These are phyloP conservation scores for Zoanthus gigantus DNA, from an alignment of 92 coral and sea anemone genomes.

Conservation along the genomic window DNA sequence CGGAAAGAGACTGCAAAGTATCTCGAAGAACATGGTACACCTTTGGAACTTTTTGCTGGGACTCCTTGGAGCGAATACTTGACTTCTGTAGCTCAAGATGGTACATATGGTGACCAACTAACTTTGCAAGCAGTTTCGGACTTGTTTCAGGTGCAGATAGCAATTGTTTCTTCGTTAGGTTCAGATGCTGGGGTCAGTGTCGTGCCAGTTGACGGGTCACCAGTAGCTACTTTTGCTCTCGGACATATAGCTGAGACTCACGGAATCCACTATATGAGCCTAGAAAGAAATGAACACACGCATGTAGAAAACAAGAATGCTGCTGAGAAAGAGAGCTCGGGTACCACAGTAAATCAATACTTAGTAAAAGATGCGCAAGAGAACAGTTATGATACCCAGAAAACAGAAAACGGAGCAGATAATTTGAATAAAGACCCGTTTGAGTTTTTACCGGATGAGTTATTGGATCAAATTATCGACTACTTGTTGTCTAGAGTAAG, in stretches of 20 bases:
- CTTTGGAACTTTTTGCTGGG: constrained; percentile 20
- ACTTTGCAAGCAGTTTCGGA: constrained; percentile 7
- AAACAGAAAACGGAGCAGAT: constrained; percentile 32
- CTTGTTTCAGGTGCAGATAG: background rate
- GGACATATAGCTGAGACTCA: constrained; percentile 2
- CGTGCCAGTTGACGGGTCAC: constrained; percentile 40
- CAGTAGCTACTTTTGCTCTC: constrained; percentile 47
- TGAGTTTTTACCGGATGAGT: constrained; percentile 53
- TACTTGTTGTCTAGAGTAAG: constrained; percentile 35
- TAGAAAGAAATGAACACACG: background rate
- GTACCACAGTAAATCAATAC: background rate
- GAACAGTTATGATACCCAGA: background rate
- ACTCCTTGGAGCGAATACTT: background rate
- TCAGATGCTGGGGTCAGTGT: constrained; percentile 24
- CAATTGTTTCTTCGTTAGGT: background rate
- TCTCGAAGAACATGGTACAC: constrained; percentile 26
- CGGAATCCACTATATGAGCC: background rate
- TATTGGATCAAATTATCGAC: constrained; percentile 37
- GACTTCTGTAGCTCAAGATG: background rate
- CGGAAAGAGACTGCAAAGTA: constrained; percentile 46
- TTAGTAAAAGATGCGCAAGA: background rate
- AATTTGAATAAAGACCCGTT: constrained; percentile 23
- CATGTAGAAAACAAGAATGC: background rate
- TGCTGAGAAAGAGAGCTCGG: background rate
- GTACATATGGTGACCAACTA: constrained; percentile 1